phyloP scores from a whole-genome alignment of 2,888 invertebrate genomes.

The Lithophane ornitopus region DNA sequence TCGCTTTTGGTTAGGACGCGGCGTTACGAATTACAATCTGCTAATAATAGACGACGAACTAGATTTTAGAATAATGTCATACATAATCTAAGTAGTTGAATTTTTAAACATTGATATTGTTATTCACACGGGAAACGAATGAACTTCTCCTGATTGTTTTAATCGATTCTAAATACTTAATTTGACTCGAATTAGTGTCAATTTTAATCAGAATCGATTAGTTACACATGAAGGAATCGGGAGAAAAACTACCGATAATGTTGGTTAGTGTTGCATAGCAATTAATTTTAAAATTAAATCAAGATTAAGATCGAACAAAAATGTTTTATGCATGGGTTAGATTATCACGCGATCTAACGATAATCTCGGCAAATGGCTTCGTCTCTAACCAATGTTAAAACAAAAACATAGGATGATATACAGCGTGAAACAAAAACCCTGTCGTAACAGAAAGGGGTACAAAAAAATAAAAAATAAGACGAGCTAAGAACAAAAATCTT shows the following conservation, averaged over 20 bases:
- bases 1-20: neutral
- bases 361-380: neutral
- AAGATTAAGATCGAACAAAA: constrained; percentile 9
- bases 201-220: constrained; percentile 15
- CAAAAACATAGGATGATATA: no score
- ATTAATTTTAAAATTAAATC: constrained; percentile 7
- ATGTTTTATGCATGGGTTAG: constrained; percentile 36
- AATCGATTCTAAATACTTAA: neutral
- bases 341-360: constrained; percentile 31
- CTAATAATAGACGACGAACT: no score
- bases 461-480: no score
- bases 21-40: neutral
- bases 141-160: no score
- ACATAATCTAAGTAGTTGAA: neutral
- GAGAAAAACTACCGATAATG: constrained; percentile 24
- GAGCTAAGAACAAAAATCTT: no score
- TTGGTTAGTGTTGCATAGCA: constrained; percentile 10
- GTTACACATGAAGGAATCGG: constrained; percentile 3
- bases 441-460: no score
- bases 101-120: neutral
- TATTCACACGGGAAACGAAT: neutral
- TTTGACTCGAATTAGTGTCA: neutral
- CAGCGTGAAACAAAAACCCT: no score
- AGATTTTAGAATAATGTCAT: no score
- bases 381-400: neutral